These are phyloP conservation scores for Acromyrmex charruanus DNA, from an alignment of 1,140 invertebrate genomes.

Conservation along the genomic window DNA sequence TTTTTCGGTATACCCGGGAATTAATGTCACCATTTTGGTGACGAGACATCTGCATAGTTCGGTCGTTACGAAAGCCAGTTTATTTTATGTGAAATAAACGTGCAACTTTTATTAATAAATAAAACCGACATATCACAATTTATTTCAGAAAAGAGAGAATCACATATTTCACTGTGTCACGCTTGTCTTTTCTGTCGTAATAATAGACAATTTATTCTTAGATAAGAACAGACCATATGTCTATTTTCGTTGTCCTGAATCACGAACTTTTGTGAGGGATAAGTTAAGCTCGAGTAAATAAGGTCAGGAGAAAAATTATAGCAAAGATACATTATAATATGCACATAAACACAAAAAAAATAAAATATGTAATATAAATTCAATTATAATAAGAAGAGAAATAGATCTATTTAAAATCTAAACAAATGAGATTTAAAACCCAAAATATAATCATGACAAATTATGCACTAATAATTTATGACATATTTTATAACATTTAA, in stretches of 20 bases:
- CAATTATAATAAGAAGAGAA: background rate
- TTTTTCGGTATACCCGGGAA: constrained; percentile 1
- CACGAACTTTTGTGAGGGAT: constrained; percentile 28
- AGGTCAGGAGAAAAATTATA: constrained; percentile 8
- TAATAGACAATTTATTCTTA: constrained; percentile 46
- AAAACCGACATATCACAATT: constrained; percentile 2
- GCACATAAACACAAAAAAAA: background rate
- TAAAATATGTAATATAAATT: background rate
- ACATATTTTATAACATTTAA: background rate
- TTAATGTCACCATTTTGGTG: constrained; percentile 36
- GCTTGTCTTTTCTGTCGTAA: constrained; percentile 30
- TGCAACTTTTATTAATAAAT: constrained; percentile 14
- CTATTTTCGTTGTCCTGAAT: constrained; percentile 56
- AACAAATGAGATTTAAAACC: constrained; percentile 1
- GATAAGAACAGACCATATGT: constrained; percentile 35
- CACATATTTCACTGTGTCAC: constrained; percentile 20
- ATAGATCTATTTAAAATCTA: background rate
- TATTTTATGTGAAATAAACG: constrained; percentile 6
- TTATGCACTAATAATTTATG: background rate
- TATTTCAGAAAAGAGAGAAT: background rate
- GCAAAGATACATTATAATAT: background rate
- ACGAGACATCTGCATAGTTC: background rate
- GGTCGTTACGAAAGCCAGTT: constrained; percentile 28
- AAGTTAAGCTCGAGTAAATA: constrained; percentile 39
- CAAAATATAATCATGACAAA: background rate